Evolutionary conservation across 2,113 vertebrate species (phyloP).

Genomic region (Xenopus laevis): DNA sequence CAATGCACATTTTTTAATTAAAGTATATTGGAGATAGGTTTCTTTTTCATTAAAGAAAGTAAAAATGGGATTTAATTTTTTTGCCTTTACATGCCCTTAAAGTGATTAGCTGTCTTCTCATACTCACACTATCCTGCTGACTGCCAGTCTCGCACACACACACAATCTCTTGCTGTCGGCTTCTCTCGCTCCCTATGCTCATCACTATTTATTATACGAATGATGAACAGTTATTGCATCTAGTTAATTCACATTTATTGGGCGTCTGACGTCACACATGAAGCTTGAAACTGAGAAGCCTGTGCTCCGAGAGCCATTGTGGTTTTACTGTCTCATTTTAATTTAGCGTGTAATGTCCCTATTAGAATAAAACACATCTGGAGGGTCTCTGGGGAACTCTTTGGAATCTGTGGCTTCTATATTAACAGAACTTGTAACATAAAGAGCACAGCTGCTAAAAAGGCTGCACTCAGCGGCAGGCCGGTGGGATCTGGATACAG

Average conservation of each 20-base stretch:
- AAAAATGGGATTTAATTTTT: too few relatives aligned
- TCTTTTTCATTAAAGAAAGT: too few relatives aligned
- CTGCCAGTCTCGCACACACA: slow-evolving; percentile 12
- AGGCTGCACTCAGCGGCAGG: slow-evolving; percentile 58
- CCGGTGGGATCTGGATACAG: slow-evolving; percentile 15
- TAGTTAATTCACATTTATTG: slow-evolving; percentile 89
- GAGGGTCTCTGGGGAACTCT: slow-evolving; percentile 96
- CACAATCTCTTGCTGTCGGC: slow-evolving; percentile 7
- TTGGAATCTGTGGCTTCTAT: slow-evolving; percentile 93
- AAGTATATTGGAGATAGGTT: too few relatives aligned
- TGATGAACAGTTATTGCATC: slow-evolving; percentile 94
- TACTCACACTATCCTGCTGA: background rate
- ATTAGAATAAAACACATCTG: slow-evolving; percentile 99
- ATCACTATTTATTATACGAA: slow-evolving; percentile 97
- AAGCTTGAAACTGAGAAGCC: slow-evolving; percentile 93
- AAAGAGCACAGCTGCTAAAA: slow-evolving; percentile 94
- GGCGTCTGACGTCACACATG: slow-evolving; percentile 88
- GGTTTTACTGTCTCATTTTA: slow-evolving; percentile 98
- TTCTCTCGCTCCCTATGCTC: slow-evolving; percentile 60
- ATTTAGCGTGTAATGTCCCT: slow-evolving; percentile 98
- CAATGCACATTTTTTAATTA: too few relatives aligned
- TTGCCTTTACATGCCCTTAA: too few relatives aligned
- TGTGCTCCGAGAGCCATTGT: slow-evolving; percentile 91
- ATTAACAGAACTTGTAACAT: slow-evolving; percentile 87
- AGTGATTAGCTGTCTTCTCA: background rate